Conservation (phyloP, 2,797 vertebrate species). For the Hyperoplus lanceolatus region DNA sequence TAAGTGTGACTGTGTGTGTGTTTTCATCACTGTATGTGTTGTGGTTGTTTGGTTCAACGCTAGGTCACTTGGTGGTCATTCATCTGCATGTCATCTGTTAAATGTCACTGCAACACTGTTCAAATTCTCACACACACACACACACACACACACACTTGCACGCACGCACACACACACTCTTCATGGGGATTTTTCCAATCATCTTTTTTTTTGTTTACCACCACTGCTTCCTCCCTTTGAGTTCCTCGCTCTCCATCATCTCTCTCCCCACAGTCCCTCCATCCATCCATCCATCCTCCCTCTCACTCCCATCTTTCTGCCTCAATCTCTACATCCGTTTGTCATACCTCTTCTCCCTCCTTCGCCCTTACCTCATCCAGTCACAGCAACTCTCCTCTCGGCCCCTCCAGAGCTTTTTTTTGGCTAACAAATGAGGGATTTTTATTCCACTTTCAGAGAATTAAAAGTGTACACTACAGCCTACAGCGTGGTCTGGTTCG, state of each 20-base stretch:
- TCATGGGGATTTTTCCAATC: conserved; percentile 34
- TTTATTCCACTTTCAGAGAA: too few relatives aligned
- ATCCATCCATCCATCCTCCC: conserved; percentile 21
- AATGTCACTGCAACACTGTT: conserved; percentile 64
- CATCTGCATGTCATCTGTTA: conserved; percentile 74
- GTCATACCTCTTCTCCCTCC: conserved; percentile 30
- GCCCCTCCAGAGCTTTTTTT: conserved; percentile 7
- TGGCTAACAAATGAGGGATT: too few relatives aligned
- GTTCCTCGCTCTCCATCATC: conserved; percentile 5
- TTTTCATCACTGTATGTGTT: background rate
- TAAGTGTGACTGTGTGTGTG: conserved; percentile 17
- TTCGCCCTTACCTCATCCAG: conserved; percentile 64
- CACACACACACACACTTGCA: conserved; percentile 11
- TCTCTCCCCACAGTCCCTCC: background rate
- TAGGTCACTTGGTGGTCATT: conserved; percentile 70
- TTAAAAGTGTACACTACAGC: too few relatives aligned
- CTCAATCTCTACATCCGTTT: conserved; percentile 47
- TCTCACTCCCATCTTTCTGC: conserved; percentile 29
- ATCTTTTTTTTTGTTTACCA: conserved; percentile 23
- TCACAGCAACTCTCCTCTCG: conserved; percentile 48
- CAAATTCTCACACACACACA: conserved; percentile 6
- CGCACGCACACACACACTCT: conserved; percentile 5
- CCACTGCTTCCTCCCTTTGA: background rate
- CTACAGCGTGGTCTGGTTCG: too few relatives aligned
- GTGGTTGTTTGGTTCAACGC: conserved; percentile 42